These are phyloP conservation scores for Holothuria glaberrima DNA, from an alignment of 35 echinoderm and acorn worm species.

Conservation along the genomic window DNA sequence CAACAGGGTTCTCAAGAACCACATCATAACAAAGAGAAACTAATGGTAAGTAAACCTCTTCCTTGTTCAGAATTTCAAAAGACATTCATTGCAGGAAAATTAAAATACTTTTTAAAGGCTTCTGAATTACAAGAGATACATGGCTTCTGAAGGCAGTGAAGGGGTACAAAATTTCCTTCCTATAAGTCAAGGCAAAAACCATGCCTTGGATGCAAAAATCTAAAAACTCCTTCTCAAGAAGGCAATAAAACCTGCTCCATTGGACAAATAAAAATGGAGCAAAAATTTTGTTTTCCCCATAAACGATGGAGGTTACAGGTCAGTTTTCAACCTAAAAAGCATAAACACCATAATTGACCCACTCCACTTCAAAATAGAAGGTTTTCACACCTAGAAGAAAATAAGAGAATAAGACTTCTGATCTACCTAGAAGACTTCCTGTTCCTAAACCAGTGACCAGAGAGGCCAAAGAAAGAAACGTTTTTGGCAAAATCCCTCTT, in stretches of 20 bases:
- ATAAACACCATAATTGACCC: constrained; percentile 19
- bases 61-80: neutral
- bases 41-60: constrained; percentile 1
- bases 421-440: constrained; percentile 56
- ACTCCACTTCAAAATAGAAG: constrained; percentile 59
- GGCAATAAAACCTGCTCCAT: constrained; percentile 22
- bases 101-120: neutral
- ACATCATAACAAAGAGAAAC: neutral
- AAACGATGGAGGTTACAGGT: constrained; percentile 7
- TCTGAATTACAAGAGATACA: constrained; percentile 12
- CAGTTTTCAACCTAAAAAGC: constrained; percentile 44
- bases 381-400: neutral
- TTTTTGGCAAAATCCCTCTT: neutral
- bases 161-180: constrained; percentile 48
- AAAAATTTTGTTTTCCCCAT: constrained; percentile 52
- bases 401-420: constrained; percentile 33
- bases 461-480: neutral
- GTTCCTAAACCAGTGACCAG: neutral
- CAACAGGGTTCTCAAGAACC: constrained; percentile 20
- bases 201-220: neutral
- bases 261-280: neutral
- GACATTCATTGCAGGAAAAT: neutral
- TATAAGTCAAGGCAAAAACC: neutral
- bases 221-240: constrained; percentile 26
- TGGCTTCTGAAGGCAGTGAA: constrained; percentile 30